Base-by-base conservation (phyloP, 2,113 vertebrate species). In the Rana temporaria region DNA sequence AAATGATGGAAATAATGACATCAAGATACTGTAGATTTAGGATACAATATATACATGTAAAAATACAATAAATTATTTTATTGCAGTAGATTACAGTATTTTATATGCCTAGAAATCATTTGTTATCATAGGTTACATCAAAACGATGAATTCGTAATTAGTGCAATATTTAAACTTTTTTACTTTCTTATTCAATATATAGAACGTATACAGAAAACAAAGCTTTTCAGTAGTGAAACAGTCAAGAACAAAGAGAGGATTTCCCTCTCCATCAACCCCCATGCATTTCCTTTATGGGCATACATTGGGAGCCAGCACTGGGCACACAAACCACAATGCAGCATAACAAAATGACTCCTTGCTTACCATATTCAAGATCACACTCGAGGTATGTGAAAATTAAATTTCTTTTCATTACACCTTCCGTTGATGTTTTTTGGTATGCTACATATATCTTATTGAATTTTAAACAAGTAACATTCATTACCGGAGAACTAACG, bases 341-440 rank as follows among this genome's bases (percentile, higher is more conserved):
- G 24, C 86, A 20, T 52, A 69, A 86, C 70, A 82, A 85, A 85
- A 89, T 89, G 84, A 90, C 89, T 84, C 79, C 87, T 57, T 82
- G 85, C 85, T 73, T 89, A 1, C 84, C 80, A 75, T 85, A 88
- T 84, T 84, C 87, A 48, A 81, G 87, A 69, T 84, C 85, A 66
- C 88, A 83, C 85, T 87, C 87, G 85, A 85, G 91, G 91, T 92
- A 84, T 89, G 91, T 85, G 48, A 59, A 70, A 78, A 78, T 34
- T 32, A 48, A 70, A 81, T 2, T 34, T 67, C n/a, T 38, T 67
- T 72, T 57, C 3, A 72, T 56, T 56, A 24, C 52, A 32, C 4
- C 17, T 55, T 72, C 26, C 2, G 22, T 26, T 0, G 6, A 22
- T 60, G 6, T 20, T 70, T 70, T 11, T 11, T 70, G 22, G 6